These are phyloP conservation scores for Helobdella robusta DNA, from an alignment of 2,888 invertebrate genomes.

Conservation along the genomic window DNA sequence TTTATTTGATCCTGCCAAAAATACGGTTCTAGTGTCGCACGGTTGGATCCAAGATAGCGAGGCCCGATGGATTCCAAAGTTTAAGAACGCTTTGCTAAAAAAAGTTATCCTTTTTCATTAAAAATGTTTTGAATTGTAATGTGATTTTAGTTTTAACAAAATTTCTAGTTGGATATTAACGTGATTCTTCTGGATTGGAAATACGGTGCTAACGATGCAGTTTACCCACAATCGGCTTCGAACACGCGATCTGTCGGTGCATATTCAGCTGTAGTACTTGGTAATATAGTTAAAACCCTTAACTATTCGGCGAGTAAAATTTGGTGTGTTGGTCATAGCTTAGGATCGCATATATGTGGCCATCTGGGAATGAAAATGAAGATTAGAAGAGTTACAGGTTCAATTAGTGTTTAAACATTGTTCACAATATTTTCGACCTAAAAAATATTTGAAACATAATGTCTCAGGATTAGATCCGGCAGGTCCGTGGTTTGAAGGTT, in stretches of 20 bases:
- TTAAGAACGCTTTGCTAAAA: too few species aligned
- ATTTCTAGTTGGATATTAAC: conserved; percentile 33
- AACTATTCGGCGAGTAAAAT: conserved; percentile 51
- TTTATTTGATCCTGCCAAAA: too few species aligned
- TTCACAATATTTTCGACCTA: not conserved
- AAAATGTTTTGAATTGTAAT: too few species aligned
- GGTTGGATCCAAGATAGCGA: too few species aligned
- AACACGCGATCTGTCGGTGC: conserved; percentile 48
- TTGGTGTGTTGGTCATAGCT: conserved; percentile 77
- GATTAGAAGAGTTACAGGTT: conserved; percentile 47
- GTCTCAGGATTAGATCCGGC: conserved; percentile 81
- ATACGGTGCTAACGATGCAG: conserved; percentile 34
- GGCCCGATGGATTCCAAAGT: too few species aligned
- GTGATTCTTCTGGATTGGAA: conserved; percentile 33
- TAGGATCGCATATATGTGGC: conserved; percentile 78
- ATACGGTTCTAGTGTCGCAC: too few species aligned
- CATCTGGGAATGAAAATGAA: conserved; percentile 64
- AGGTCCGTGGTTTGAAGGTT: conserved; percentile 77
- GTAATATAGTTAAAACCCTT: conserved; percentile 34
- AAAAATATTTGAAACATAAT: too few species aligned
- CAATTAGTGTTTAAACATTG: not conserved
- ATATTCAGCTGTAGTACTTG: conserved; percentile 41
- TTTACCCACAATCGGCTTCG: conserved; percentile 47
- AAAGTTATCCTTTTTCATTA: too few species aligned
- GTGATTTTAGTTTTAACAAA: too few species aligned